These are phyloP conservation scores for Agriopis aurantiaria DNA, from an alignment of 2,888 invertebrate species.

Conservation along the genomic window DNA sequence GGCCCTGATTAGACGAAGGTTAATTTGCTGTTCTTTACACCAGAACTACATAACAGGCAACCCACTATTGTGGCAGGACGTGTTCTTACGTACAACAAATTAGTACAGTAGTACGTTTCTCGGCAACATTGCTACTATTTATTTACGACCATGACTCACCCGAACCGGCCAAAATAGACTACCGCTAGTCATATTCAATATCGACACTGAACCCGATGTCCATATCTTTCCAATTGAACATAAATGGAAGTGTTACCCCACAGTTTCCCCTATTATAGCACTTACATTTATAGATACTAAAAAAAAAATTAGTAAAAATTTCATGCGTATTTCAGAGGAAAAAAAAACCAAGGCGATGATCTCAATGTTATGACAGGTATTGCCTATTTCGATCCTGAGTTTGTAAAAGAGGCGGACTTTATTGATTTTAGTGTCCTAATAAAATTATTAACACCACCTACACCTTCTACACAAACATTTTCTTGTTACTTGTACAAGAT, in stretches of 20 bases:
- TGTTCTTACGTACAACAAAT: neutral
- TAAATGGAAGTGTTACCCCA: no score
- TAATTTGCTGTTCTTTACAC: no score
- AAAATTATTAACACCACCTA: neutral
- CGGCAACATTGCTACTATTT: conserved; percentile 12
- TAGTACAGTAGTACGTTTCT: conserved; percentile 3
- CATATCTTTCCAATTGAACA: no score
- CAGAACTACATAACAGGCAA: no score
- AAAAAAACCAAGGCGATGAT: neutral
- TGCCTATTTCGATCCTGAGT: neutral
- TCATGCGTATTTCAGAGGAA: no score
- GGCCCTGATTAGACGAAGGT: no score
- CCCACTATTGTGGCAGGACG: no score
- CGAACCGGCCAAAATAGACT: conserved; percentile 14
- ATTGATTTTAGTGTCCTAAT: neutral
- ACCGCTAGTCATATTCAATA: conserved; percentile 5
- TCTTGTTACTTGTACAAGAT: no score
- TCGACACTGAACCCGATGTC: neutral
- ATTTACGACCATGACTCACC: conserved; percentile 29
- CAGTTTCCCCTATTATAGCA: no score
- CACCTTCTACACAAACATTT: neutral
- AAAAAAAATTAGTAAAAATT: no score
- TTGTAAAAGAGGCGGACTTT: neutral
- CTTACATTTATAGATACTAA: no score
- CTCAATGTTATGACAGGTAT: conserved; percentile 4